Percentiles rank a stretch among this genome's conserved stretches.
These are phyloP conservation scores for Sesamia inferens DNA, from an alignment of 2,888 invertebrate genomes.

Conservation along the genomic window DNA sequence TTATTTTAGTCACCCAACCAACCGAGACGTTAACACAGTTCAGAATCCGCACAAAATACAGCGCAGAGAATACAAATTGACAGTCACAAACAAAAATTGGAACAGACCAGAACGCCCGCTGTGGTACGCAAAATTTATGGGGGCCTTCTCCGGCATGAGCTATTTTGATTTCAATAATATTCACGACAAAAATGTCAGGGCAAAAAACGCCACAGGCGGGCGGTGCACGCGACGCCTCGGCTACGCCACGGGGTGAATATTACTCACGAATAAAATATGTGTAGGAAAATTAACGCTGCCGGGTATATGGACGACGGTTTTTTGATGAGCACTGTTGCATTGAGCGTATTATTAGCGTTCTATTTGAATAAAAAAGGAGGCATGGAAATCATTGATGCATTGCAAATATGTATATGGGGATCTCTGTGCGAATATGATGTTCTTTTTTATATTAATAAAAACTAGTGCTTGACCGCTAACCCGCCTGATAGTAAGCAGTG, in stretches of 20 bases:
- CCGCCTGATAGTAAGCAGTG: no score
- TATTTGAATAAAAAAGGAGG: not conserved
- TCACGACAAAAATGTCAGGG: constrained; percentile 65
- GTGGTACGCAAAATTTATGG: constrained; percentile 65
- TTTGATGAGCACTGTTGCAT: constrained; percentile 17
- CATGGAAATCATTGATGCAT: not conserved
- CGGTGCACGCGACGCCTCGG: constrained; percentile 55
- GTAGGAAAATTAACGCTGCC: constrained; percentile 56
- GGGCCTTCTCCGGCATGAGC: constrained; percentile 53
- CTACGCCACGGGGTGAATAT: constrained; percentile 55
- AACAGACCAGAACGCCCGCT: constrained; percentile 58
- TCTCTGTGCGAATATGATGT: no score
- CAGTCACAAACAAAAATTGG: constrained; percentile 57
- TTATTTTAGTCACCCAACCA: not conserved
- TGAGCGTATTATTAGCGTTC: not conserved
- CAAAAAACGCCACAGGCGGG: constrained; percentile 54
- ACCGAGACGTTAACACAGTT: constrained; percentile 32
- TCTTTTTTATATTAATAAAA: no score
- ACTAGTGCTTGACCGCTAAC: no score
- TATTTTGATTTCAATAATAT: constrained; percentile 71
- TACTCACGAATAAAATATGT: constrained; percentile 62
- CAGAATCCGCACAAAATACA: constrained; percentile 19
- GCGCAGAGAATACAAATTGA: constrained; percentile 50
- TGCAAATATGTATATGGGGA: not conserved
- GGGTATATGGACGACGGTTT: constrained; percentile 45